A percentile compares a stretch with the other conserved stretches of the same genome.
phyloP scores from a whole-genome alignment of 1,140 invertebrate genomes.

The Pogonognathellus flavescens region DNA sequence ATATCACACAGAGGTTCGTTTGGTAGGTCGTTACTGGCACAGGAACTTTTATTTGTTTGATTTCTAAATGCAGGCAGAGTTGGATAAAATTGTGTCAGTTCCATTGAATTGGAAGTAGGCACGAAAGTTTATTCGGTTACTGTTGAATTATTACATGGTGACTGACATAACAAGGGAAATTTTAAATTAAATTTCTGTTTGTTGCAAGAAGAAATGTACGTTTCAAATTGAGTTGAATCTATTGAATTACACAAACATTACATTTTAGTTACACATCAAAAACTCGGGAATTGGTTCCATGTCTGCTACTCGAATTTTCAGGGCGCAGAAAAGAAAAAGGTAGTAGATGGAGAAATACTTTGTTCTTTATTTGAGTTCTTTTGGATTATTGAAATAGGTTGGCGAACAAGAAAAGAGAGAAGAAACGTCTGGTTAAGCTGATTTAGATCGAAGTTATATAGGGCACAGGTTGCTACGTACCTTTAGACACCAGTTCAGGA shows the following conservation, averaged over 20 bases:
- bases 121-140: background rate
- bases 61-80: slow-evolving; percentile 1
- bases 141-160: background rate
- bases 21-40: background rate
- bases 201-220: background rate
- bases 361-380: slow-evolving; percentile 21
- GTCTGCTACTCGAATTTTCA: background rate
- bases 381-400: background rate
- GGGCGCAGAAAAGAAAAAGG: background rate
- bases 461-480: too few relatives aligned
- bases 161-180: background rate
- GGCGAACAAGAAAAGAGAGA: background rate
- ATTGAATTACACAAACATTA: slow-evolving; percentile 45
- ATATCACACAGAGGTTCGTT: too few relatives aligned
- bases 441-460: background rate
- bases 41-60: slow-evolving; percentile 16
- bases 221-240: slow-evolving; percentile 40
- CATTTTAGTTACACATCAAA: slow-evolving; percentile 35
- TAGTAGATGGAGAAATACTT: background rate
- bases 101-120: background rate
- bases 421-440: background rate
- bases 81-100: background rate
- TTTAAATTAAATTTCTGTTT: background rate
- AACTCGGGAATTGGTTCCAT: slow-evolving; percentile 17
- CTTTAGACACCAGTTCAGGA: slow-evolving; percentile 14